A percentile compares a stretch with the other conserved stretches of the same genome.
These are phyloP conservation scores for Steinernema hermaphroditum DNA, from an alignment of 2,888 invertebrate genomes.

Conservation along the genomic window DNA sequence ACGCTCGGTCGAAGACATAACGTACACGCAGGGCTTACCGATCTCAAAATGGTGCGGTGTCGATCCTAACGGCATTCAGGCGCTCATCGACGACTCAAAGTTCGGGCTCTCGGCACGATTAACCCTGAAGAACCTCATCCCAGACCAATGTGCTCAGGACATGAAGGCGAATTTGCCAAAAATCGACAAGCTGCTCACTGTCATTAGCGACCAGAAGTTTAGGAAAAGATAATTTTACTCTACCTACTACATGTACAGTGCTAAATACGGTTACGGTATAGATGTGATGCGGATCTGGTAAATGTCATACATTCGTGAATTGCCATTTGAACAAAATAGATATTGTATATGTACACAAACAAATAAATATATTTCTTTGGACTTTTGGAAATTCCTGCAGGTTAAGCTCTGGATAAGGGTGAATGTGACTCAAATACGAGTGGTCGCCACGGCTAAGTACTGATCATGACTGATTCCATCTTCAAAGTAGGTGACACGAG, in stretches of 20 bases:
- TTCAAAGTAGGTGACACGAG: background rate
- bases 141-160: conserved; percentile 47
- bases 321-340: background rate
- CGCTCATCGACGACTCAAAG: conserved; percentile 54
- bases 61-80: conserved; percentile 55
- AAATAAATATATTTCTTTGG: no score
- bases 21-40: conserved; percentile 59
- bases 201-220: conserved; percentile 1
- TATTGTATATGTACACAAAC: background rate
- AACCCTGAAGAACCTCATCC: conserved; percentile 42
- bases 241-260: background rate
- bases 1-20: conserved; percentile 59
- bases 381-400: no score
- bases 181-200: background rate
- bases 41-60: conserved; percentile 61
- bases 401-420: no score
- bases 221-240: background rate
- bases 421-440: background rate
- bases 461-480: background rate
- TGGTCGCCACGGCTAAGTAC: background rate
- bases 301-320: background rate
- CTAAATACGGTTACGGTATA: conserved; percentile 6
- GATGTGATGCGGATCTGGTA: background rate
- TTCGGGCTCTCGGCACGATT: conserved; percentile 50
- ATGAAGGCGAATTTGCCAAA: conserved; percentile 39